Conservation (phyloP, 1,140 invertebrate genomes). For the Adoxophyes honmai region DNA sequence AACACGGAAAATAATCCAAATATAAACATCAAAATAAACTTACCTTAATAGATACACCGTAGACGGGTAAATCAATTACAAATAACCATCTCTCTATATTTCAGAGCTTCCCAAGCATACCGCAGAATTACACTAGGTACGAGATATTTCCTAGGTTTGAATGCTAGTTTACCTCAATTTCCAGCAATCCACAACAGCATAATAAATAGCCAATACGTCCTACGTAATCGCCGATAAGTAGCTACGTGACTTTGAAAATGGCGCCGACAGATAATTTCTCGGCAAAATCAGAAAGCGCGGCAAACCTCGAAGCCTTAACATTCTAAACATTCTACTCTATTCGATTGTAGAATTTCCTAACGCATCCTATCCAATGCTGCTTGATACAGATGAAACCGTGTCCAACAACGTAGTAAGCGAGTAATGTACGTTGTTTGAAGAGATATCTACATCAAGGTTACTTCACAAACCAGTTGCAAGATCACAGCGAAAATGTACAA, state of each 20-base stretch:
- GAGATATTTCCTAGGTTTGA: neutral
- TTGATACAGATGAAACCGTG: neutral
- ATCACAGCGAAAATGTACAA: conserved; percentile 55
- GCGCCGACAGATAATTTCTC: conserved; percentile 56
- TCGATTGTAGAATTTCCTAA: neutral
- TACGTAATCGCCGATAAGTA: conserved; percentile 66
- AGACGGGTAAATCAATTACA: too few species aligned
- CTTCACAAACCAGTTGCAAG: conserved; percentile 39
- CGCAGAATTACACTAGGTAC: too few species aligned
- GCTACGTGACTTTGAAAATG: conserved; percentile 64
- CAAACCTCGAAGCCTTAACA: conserved; percentile 47
- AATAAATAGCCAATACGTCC: conserved; percentile 65
- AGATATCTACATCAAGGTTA: conserved; percentile 56
- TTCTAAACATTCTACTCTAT: conserved; percentile 16
- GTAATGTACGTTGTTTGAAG: conserved; percentile 36
- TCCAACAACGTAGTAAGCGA: conserved; percentile 22
- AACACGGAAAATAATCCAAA: too few species aligned
- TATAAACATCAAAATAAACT: too few species aligned
- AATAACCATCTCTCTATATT: too few species aligned
- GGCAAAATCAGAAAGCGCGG: conserved; percentile 73
- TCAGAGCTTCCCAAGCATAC: too few species aligned
- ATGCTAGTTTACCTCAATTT: too few species aligned
- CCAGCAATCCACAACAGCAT: conserved; percentile 38
- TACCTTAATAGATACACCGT: too few species aligned
- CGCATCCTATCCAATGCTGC: conserved; percentile 20